Base-by-base conservation (phyloP, 2,888 invertebrate genomes). In the Muscina levida region DNA sequence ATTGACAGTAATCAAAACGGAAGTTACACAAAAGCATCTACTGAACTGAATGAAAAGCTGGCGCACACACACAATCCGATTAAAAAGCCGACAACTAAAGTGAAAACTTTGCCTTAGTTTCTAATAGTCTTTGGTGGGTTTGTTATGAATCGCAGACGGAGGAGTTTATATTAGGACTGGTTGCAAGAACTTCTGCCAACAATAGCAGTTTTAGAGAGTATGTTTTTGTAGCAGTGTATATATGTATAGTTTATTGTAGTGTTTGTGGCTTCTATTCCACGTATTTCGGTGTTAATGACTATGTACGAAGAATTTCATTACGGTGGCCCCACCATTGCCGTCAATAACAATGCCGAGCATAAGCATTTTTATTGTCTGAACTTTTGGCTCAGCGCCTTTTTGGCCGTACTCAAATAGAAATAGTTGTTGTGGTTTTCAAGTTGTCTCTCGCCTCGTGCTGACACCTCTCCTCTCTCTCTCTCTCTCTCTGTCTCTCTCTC, bases 1-100 rank as follows among this genome's bases (percentile, higher is more conserved):
- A 75, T 75, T 74, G 71, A 77, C 77, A 68, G 79, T 79, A 82
- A 81, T 82, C 73, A 79, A 82, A 83, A 75, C 83, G 82, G 83
- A 83, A 83, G 72, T 80, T 79, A 71, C 78, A 72, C 42, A 53
- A 72, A 24, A 75, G 70, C 65, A 76, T 75, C 65, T 68, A 17
- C 44, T 19, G 17, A 19, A 68, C 11, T 39, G 15, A 46, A 44
- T 67, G 42, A 70, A 67, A 31, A n/a, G n/a, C n/a, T n/a, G n/a
- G n/a, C n/a, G n/a, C n/a, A n/a, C n/a, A n/a, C n/a, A n/a, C n/a
- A n/a, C n/a, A n/a, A n/a, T n/a, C n/a, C n/a, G n/a, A n/a, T n/a
- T n/a, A n/a, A n/a, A 67, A 53, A 51, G 73, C 53, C 37, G 72
- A 70, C 15, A 72, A 46, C 26, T 39, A 66, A n/a, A 66, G 8